These are phyloP conservation scores for Venturia canescens DNA, from an alignment of 1,140 invertebrate species.

Conservation along the genomic window DNA sequence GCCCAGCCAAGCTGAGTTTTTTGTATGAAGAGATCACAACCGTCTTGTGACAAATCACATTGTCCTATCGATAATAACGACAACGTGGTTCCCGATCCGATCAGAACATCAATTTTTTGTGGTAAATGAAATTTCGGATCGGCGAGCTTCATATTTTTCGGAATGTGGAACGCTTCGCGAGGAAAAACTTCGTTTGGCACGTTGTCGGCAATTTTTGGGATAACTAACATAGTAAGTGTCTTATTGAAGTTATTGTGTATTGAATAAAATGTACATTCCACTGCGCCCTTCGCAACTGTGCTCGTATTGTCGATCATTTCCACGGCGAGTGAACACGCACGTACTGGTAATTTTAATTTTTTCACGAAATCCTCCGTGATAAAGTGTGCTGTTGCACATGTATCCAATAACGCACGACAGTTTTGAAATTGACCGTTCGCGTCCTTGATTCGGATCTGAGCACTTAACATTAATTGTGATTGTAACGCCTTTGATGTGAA, in stretches of 20 bases:
- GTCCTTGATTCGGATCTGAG: conserved; percentile 38
- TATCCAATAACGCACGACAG: conserved; percentile 38
- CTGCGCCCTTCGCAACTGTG: conserved; percentile 34
- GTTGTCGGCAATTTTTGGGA: conserved; percentile 44
- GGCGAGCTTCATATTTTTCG: conserved; percentile 45
- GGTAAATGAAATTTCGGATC: conserved; percentile 50
- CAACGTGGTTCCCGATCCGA: conserved; percentile 42
- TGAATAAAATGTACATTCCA: conserved; percentile 42
- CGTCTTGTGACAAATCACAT: conserved; percentile 35
- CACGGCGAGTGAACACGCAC: conserved; percentile 20
- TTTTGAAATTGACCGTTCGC: conserved; percentile 1
- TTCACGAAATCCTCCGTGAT: conserved; percentile 46
- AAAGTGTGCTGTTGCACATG: conserved; percentile 49
- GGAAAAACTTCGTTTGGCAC: conserved; percentile 42
- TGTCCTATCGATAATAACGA: conserved; percentile 43
- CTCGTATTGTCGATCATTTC: conserved; percentile 34
- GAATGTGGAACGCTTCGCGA: conserved; percentile 44
- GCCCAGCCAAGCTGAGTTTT: conserved; percentile 51
- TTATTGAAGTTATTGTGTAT: conserved; percentile 45
- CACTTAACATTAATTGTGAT: conserved; percentile 49
- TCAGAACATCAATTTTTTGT: conserved; percentile 39
- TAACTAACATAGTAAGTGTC: conserved; percentile 40
- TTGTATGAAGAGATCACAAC: conserved; percentile 27
- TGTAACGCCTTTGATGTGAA: conserved; percentile 36
- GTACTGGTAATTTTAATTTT: conserved; percentile 38